A percentile compares a stretch with the other conserved stretches of the same genome.
phyloP scores from a whole-genome alignment of 2,113 vertebrate species.

The Microcebus tavaratra region DNA sequence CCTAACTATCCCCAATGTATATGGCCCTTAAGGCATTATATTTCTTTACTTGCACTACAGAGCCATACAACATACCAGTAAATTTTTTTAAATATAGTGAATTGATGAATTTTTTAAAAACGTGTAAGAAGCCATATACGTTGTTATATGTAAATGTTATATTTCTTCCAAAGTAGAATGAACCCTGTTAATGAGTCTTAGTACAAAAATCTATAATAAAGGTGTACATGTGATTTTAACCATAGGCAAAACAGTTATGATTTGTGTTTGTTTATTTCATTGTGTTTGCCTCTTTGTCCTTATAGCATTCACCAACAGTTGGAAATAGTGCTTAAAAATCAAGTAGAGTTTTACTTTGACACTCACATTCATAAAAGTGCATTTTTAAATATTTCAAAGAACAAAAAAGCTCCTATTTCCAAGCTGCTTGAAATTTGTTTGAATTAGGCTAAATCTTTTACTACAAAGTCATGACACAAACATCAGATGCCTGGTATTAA shows the following conservation, averaged over 20 bases:
- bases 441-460: not conserved
- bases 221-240: not conserved
- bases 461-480: not conserved
- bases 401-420: not conserved
- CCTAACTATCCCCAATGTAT: not conserved
- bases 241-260: not conserved
- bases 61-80: not conserved
- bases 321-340: not conserved
- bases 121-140: not conserved
- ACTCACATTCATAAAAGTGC: not conserved
- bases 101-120: not conserved
- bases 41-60: not conserved
- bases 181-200: not conserved
- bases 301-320: not conserved
- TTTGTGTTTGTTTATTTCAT: not conserved
- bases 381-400: slow-evolving; percentile 33
- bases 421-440: not conserved
- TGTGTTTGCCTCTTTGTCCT: not conserved
- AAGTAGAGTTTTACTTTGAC: not conserved
- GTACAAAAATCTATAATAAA: not conserved
- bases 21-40: not conserved
- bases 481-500: not conserved
- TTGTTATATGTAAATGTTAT: not conserved
- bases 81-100: not conserved
- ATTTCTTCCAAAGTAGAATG: not conserved